Conservation (phyloP, 2,888 invertebrate genomes). For the Tenthredo scrophulariae region DNA sequence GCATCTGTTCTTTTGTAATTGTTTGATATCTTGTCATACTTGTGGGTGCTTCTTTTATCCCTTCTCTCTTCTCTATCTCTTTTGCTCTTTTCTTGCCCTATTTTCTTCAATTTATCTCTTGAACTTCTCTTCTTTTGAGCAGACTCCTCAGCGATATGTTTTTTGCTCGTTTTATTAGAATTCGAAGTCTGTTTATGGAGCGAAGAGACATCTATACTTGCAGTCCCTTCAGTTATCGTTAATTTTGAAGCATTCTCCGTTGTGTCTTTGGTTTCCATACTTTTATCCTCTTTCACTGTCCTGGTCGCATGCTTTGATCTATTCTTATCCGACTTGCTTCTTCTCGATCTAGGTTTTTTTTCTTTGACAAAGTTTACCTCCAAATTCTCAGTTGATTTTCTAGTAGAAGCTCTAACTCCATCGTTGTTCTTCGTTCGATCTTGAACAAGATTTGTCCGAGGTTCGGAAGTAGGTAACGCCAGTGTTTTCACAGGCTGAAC, state of each 20-base stretch:
- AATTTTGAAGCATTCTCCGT: not conserved
- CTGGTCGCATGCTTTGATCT: conserved; percentile 2
- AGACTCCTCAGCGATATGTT: not conserved
- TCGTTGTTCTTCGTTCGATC: not conserved
- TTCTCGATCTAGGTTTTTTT: conserved; percentile 18
- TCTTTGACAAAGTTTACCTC: not conserved
- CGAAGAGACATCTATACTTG: not conserved
- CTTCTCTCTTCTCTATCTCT: conserved; percentile 22
- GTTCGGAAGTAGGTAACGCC: not conserved
- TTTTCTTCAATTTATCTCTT: conserved; percentile 18
- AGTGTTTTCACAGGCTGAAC: not conserved
- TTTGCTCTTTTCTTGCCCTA: not conserved
- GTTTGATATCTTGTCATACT: not conserved
- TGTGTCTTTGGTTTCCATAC: conserved; percentile 14
- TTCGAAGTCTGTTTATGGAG: conserved; percentile 13
- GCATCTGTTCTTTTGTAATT: conserved; percentile 2
- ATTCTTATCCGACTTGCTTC: not conserved
- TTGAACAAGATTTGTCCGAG: not conserved
- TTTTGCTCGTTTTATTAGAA: conserved; percentile 1
- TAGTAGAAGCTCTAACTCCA: not conserved
- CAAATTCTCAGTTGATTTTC: not conserved
- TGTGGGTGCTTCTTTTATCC: conserved; percentile 20
- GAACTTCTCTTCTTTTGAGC: conserved; percentile 26
- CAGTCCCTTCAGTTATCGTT: not conserved
- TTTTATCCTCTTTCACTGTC: not conserved